Evolutionary conservation across 1,140 invertebrate genomes (phyloP).

Genomic region (Acyrthosiphon pisum): DNA sequence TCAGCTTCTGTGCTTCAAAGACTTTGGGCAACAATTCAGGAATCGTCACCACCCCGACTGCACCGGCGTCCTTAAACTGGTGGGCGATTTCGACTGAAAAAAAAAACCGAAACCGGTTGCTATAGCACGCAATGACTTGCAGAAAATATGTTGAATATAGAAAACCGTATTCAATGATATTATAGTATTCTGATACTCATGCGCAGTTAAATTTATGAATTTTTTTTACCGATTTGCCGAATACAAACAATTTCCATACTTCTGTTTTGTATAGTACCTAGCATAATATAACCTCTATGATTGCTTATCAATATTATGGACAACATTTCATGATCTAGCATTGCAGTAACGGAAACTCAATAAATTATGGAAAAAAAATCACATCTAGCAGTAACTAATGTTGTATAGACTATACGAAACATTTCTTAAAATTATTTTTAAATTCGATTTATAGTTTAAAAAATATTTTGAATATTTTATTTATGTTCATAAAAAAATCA

Average conservation of each 20-base stretch:
- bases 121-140: neutral
- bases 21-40: conserved; percentile 64
- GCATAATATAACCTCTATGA: too few relatives aligned
- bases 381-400: neutral
- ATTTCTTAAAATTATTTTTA: neutral
- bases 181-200: too few relatives aligned
- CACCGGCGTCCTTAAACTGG: conserved; percentile 72
- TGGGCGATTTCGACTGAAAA: conserved; percentile 76
- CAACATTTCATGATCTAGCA: neutral
- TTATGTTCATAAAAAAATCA: neutral
- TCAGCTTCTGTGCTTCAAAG: conserved; percentile 64
- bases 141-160: neutral
- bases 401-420: neutral
- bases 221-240: neutral
- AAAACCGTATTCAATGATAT: neutral
- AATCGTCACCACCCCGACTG: conserved; percentile 74
- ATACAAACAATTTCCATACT: too few relatives aligned
- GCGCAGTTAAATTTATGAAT: neutral
- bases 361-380: neutral
- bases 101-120: neutral
- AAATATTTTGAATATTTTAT: neutral
- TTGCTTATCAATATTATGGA: too few relatives aligned
- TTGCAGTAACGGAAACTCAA: neutral
- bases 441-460: neutral
- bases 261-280: too few relatives aligned